Conservation (phyloP, 2,888 invertebrate genomes). For the Harpagoxenus sublaevis region DNA sequence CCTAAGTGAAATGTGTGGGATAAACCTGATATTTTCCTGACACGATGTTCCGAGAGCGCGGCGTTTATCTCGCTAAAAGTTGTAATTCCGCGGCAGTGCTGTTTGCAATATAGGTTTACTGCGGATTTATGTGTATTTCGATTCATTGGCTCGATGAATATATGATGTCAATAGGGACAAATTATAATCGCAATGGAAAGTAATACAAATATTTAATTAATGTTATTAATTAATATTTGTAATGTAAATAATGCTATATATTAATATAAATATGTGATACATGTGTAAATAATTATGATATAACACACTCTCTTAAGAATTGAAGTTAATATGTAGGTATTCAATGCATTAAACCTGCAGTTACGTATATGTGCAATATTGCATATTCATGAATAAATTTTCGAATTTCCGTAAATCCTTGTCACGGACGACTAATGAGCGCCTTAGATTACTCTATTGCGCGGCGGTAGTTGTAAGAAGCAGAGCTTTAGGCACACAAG, state of each 20-base stretch:
- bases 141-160: not conserved
- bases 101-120: not conserved
- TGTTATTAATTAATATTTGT: not conserved
- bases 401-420: conserved; percentile 16
- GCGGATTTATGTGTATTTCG: not conserved
- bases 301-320: not conserved
- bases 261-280: not conserved
- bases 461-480: conserved; percentile 23
- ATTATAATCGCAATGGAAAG: not conserved
- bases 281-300: not conserved
- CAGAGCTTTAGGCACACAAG: conserved; percentile 26
- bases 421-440: conserved; percentile 29
- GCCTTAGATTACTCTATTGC: conserved; percentile 44
- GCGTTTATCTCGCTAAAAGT: conserved; percentile 3
- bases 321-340: not conserved
- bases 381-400: conserved; percentile 7
- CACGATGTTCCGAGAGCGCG: not conserved
- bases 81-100: not conserved
- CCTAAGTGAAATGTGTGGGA: conserved; percentile 36
- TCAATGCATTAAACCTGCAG: conserved; percentile 4
- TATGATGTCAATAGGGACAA: not conserved
- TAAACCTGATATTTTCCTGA: conserved; percentile 36
- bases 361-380: not conserved
- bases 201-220: not conserved
- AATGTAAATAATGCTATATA: no score